These are phyloP conservation scores for Abramis brama DNA, from an alignment of 2,113 vertebrate genomes.

Conservation along the genomic window DNA sequence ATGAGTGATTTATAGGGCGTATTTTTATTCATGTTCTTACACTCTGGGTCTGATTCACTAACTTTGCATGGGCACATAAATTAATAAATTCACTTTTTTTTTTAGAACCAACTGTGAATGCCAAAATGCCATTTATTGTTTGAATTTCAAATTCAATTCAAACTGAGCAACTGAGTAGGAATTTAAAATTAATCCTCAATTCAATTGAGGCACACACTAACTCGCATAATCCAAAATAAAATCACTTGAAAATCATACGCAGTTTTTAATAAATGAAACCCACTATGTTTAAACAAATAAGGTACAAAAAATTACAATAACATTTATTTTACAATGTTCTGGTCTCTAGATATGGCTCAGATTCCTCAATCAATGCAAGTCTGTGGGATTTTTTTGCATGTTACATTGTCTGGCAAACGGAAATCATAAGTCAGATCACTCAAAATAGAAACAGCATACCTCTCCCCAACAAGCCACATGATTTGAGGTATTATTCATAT, in stretches of 20 bases:
- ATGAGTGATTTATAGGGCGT: neutral
- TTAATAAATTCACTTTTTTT: neutral
- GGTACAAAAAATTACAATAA: too few relatives aligned
- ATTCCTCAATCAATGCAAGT: neutral
- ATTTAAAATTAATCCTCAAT: too few relatives aligned
- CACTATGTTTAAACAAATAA: too few relatives aligned
- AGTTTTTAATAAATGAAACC: too few relatives aligned
- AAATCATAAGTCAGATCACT: neutral
- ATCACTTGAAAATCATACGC: too few relatives aligned
- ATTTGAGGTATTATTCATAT: conserved; percentile 12
- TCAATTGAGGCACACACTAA: too few relatives aligned
- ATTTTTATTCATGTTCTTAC: neutral
- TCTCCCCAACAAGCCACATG: conserved; percentile 7
- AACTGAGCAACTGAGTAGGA: too few relatives aligned
- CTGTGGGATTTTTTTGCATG: neutral
- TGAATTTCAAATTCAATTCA: too few relatives aligned
- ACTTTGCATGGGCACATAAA: neutral
- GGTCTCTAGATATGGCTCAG: neutral
- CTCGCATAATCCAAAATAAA: too few relatives aligned
- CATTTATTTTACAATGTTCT: neutral
- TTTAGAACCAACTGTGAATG: too few relatives aligned
- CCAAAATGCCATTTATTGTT: too few relatives aligned
- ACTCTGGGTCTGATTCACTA: neutral
- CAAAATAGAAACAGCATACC: conserved; percentile 7
- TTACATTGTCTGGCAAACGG: neutral